Evolutionary conservation across 2,888 invertebrate genomes (phyloP).

Genomic region (Drosophila rubida): DNA sequence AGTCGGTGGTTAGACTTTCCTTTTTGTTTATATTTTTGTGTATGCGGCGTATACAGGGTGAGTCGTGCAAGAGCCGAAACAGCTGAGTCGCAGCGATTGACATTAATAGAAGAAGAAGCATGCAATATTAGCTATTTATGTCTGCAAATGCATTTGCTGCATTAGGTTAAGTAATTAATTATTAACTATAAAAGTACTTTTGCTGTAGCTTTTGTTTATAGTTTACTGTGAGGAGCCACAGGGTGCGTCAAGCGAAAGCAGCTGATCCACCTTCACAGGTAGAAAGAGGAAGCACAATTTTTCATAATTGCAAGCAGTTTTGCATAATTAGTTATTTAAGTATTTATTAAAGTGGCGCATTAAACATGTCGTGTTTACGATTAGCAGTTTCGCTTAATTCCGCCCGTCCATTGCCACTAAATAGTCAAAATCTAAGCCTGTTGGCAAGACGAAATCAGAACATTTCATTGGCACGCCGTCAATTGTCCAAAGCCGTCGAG

Average conservation of each 20-base stretch:
- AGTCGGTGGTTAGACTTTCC: not conserved
- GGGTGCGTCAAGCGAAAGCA: not conserved
- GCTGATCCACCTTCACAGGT: not conserved
- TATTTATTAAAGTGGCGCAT: constrained; percentile 16
- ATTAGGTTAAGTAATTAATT: too few species aligned
- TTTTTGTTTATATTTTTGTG: constrained; percentile 45
- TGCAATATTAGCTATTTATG: constrained; percentile 1
- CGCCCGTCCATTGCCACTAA: constrained; percentile 18
- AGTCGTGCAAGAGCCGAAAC: not conserved
- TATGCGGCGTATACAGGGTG: constrained; percentile 30
- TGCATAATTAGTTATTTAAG: constrained; percentile 66
- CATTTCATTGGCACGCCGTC: constrained; percentile 30
- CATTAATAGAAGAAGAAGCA: constrained; percentile 16
- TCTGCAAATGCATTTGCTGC: not conserved
- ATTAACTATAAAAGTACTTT: not conserved
- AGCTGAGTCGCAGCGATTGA: constrained; percentile 34
- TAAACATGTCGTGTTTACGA: constrained; percentile 72
- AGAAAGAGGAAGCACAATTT: constrained; percentile 28
- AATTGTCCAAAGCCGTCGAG: constrained; percentile 33
- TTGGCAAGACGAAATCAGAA: constrained; percentile 18
- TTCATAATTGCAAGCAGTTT: constrained; percentile 35
- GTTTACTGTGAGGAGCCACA: not conserved
- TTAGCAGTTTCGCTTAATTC: constrained; percentile 44
- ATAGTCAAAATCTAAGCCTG: constrained; percentile 29
- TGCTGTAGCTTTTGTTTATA: not conserved